These are phyloP conservation scores for Okamejei kenojei DNA, from an alignment of 2,797 vertebrate genomes.

Conservation along the genomic window DNA sequence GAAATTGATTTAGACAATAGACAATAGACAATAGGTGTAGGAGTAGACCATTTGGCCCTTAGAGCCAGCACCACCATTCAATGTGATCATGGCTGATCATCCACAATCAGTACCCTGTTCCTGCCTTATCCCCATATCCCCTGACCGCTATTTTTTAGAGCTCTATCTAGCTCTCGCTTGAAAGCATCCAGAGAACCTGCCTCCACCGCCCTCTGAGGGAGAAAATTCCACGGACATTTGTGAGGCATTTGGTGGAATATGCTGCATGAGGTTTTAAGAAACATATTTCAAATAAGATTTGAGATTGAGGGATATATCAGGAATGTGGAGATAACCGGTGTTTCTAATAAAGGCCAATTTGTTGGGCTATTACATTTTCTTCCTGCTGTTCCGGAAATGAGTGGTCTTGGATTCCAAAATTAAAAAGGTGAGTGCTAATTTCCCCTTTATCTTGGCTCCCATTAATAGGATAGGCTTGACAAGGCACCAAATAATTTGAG, in stretches of 20 bases:
- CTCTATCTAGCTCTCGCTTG: no score
- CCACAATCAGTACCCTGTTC: no score
- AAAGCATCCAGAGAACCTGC: no score
- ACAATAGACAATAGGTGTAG: no score
- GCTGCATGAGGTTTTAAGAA: not conserved
- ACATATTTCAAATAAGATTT: not conserved
- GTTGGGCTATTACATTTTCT: not conserved
- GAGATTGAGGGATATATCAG: not conserved
- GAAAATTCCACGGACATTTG: no score
- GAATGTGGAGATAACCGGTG: not conserved
- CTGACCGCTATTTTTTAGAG: no score
- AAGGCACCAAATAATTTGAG: not conserved
- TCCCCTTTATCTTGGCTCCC: not conserved
- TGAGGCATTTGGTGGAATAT: not conserved
- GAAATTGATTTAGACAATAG: not conserved
- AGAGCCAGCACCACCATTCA: no score
- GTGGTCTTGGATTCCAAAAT: not conserved
- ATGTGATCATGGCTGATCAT: no score
- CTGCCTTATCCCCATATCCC: no score
- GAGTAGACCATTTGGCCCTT: no score
- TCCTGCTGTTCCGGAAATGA: not conserved
- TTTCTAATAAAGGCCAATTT: not conserved
- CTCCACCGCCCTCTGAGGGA: no score
- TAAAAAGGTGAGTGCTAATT: not conserved
- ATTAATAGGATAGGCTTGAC: not conserved